Conservation (phyloP, 2,113 vertebrate species). For the Misgurnus anguillicaudatus region DNA sequence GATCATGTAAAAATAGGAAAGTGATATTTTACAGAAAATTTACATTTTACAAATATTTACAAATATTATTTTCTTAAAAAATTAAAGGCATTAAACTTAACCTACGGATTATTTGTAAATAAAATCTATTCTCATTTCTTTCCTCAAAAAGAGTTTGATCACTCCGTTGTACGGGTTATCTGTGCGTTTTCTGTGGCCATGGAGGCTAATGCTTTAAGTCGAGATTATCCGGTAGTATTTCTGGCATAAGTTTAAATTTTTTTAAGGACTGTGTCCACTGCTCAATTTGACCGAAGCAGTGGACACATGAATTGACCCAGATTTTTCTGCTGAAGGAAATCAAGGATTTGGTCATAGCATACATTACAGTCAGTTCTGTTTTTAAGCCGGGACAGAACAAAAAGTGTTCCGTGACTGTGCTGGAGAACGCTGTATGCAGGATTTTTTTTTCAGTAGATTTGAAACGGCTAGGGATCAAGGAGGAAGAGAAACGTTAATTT, state of each 20-base stretch:
- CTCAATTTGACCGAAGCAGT: constrained; percentile 37
- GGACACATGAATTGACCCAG: constrained; percentile 18
- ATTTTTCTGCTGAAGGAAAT: constrained; percentile 29
- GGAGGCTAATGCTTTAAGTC: constrained; percentile 37
- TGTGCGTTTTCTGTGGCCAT: constrained; percentile 29
- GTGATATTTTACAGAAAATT: too few species aligned
- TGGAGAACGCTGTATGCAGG: too few species aligned
- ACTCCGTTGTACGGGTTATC: constrained; percentile 32
- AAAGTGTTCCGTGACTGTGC: constrained; percentile 37
- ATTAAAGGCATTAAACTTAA: too few species aligned
- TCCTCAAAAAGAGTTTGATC: constrained; percentile 40
- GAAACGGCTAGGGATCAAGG: too few species aligned
- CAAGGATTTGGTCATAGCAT: constrained; percentile 31
- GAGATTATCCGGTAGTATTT: too few species aligned
- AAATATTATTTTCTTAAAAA: too few species aligned
- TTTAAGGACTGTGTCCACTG: constrained; percentile 37
- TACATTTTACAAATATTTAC: too few species aligned
- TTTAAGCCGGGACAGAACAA: constrained; percentile 28
- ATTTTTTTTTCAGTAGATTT: too few species aligned
- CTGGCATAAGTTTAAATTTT: constrained; percentile 12
- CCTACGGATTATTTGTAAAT: constrained; percentile 13
- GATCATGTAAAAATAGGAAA: too few species aligned
- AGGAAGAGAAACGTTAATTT: constrained; percentile 41
- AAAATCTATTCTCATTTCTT: constrained; percentile 51
- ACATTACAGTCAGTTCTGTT: constrained; percentile 47